These are phyloP conservation scores for Psilopsiagon aymara DNA, from an alignment of 2,113 vertebrate species.

Conservation along the genomic window DNA sequence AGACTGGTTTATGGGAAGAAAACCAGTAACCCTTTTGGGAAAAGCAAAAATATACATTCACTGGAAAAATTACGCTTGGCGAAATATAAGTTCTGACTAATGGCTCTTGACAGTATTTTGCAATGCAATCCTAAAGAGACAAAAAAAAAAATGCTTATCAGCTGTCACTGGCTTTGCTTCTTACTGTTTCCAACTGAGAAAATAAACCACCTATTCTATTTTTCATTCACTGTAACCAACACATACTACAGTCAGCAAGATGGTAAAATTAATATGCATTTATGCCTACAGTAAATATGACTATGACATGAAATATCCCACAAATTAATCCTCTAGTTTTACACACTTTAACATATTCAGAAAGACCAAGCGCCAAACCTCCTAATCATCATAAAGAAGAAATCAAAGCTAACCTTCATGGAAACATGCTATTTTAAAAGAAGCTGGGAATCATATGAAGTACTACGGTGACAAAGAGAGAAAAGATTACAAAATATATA, in stretches of 20 bases:
- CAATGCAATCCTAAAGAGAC: neutral
- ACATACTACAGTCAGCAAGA: neutral
- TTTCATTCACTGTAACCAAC: neutral
- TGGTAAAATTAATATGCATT: conserved; percentile 11
- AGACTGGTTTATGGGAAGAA: neutral
- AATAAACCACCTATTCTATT: neutral
- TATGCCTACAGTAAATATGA: conserved; percentile 32
- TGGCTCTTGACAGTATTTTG: neutral
- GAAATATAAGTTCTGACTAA: neutral
- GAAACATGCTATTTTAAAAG: conserved; percentile 35
- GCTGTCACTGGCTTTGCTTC: neutral
- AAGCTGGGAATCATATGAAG: conserved; percentile 33
- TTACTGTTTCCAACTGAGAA: neutral
- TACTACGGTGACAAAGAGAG: conserved; percentile 26
- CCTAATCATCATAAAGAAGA: neutral
- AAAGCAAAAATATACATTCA: neutral
- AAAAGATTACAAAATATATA: conserved; percentile 39
- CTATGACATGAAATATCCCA: conserved; percentile 1
- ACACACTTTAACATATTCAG: neutral
- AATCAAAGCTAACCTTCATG: conserved; percentile 37
- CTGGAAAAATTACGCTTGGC: neutral
- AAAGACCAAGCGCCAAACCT: neutral
- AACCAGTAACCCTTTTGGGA: neutral
- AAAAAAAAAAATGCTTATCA: neutral
- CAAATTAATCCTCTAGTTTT: neutral